These are phyloP conservation scores for Syndactyla subalaris DNA, from an alignment of 2,797 vertebrate species.

Conservation along the genomic window DNA sequence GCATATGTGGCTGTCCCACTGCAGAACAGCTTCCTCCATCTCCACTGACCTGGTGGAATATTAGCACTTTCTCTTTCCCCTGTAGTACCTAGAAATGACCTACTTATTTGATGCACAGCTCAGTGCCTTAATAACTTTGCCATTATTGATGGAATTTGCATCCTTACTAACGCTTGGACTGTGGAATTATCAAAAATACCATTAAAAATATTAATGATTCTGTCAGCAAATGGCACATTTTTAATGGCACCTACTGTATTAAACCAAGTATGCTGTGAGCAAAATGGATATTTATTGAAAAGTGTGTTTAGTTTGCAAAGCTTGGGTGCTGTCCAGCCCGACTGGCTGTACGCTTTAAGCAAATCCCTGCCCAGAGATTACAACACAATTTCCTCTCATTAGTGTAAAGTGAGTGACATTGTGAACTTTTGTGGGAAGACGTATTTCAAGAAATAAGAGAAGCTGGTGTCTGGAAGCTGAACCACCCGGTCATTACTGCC, in stretches of 20 bases:
- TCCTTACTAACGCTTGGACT: background rate
- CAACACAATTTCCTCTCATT: constrained; percentile 44
- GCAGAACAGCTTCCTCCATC: background rate
- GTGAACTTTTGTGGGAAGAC: constrained; percentile 34
- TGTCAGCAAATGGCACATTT: background rate
- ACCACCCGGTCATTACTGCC: background rate
- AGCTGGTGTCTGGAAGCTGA: constrained; percentile 25
- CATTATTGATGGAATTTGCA: background rate
- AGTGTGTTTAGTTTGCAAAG: background rate
- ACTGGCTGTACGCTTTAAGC: background rate
- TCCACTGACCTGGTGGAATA: background rate
- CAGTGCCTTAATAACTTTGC: background rate
- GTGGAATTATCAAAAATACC: constrained; percentile 8
- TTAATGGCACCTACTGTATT: background rate
- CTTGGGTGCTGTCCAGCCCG: background rate
- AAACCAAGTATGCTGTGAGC: background rate
- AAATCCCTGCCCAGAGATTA: constrained; percentile 10
- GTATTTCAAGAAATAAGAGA: constrained; percentile 2
- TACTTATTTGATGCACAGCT: background rate
- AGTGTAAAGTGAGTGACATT: constrained; percentile 31
- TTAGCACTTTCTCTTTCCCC: background rate
- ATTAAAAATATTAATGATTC: background rate
- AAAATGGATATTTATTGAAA: constrained; percentile 5
- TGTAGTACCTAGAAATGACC: background rate
- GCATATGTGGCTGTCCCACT: background rate